These are phyloP conservation scores for Pycnonotus jocosus DNA, from an alignment of 2,113 vertebrate species.

Conservation along the genomic window DNA sequence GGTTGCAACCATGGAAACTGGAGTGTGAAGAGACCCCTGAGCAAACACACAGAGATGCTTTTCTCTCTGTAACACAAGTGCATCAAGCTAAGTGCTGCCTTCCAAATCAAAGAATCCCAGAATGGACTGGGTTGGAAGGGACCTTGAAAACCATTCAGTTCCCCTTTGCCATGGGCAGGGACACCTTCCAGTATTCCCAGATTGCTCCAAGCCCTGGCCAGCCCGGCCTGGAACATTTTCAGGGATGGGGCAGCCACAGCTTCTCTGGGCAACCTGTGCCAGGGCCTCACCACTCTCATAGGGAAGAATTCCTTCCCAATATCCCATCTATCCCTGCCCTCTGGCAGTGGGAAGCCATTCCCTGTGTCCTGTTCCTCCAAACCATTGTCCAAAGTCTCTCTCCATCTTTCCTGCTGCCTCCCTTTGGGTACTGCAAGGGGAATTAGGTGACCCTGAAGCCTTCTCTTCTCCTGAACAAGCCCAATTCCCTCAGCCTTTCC, in stretches of 20 bases:
- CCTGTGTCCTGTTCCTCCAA: neutral
- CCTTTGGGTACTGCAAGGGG: neutral
- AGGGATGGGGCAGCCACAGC: neutral
- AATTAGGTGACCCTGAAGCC: neutral
- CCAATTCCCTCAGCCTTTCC: neutral
- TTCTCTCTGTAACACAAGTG: neutral
- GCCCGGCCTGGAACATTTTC: neutral
- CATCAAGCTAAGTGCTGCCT: neutral
- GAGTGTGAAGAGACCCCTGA: neutral
- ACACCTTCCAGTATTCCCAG: neutral
- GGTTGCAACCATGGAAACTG: neutral
- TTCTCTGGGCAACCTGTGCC: neutral
- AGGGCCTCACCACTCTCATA: neutral
- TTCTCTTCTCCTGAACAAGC: neutral
- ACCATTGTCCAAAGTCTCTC: neutral
- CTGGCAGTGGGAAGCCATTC: neutral
- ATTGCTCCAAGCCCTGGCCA: fast-evolving
- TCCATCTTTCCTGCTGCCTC: neutral
- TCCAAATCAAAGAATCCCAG: neutral
- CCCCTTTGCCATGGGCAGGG: neutral
- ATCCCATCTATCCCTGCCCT: neutral
- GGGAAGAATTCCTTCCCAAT: neutral
- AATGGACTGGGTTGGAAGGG: neutral
- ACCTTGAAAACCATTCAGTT: neutral
- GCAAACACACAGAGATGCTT: neutral